Evolutionary conservation across 2,797 vertebrate genomes (phyloP), one percentile per base, ranked within the genome.

Genomic region (Petrocephalus schoutedeni): DNA sequence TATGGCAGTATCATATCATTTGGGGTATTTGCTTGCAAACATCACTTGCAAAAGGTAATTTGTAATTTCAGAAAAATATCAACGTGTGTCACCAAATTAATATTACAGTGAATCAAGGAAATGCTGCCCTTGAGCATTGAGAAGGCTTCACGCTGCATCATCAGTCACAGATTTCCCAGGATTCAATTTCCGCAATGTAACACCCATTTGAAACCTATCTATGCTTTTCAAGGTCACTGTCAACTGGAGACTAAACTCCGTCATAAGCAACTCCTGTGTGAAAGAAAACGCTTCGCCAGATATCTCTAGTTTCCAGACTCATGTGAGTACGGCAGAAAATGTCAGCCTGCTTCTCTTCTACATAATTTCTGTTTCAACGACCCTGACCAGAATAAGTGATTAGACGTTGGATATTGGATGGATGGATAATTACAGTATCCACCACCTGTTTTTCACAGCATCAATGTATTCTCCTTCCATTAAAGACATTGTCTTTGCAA

Each of bases 211-310:
- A 86, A 80, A 80, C 74, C 54, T 61, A 53, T 41, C 54, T 51
- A 82, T 83, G 57, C 49, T 77, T 74, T 87, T 87, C 86, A 89
- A 87, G 88, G 77, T 87, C 85, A 87, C 41, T 59, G 87, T 59
- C 57, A 89, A 67, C 36, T 83, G 85, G 58, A 89, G n/a, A 54
- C 57, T 14, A 49, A 56, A 67, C 87, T 85, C 77, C n/a, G 21
- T 59, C 23, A 59, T 51, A 88, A 88, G 58, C 57, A 88, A 5
- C 71, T 53, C 36, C 32, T 23, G 23, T 59, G 51, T 49, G 49
- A 16, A 28, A 53, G 23, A 58, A 67, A 67, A 88, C 41, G 80
- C 80, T 83, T 53, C 21, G 10, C 57, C n/a, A 53, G 85, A n/a
- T 86, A 59, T 59, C 53, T 59, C 53, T n/a, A 28, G 32, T 86